A percentile compares a stretch with the other conserved stretches of the same genome.
phyloP scores from a whole-genome alignment of 2,888 invertebrate genomes.

The Himalopsyche japonica region DNA sequence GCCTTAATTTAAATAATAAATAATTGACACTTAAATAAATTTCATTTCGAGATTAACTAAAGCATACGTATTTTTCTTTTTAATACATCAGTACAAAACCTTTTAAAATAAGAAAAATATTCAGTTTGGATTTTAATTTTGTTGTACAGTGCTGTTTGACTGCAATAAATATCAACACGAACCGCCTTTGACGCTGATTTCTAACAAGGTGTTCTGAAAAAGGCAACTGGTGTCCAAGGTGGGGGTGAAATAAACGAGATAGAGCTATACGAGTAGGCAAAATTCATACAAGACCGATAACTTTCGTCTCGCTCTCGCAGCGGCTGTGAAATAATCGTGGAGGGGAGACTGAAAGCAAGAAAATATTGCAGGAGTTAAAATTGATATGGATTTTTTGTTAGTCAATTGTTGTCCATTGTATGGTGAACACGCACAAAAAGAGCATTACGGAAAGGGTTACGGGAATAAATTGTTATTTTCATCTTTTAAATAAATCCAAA shows the following conservation, averaged over 20 bases:
- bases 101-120: too few relatives aligned
- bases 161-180: too few relatives aligned
- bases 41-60: too few relatives aligned
- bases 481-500: not conserved
- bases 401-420: conserved; percentile 53
- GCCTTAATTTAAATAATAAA: too few relatives aligned
- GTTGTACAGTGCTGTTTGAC: too few relatives aligned
- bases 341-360: conserved; percentile 28
- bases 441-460: not conserved
- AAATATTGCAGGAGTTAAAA: conserved; percentile 49
- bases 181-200: not conserved
- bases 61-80: too few relatives aligned
- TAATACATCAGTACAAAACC: too few relatives aligned
- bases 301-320: conserved; percentile 2
- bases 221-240: conserved; percentile 32
- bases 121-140: too few relatives aligned
- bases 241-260: conserved; percentile 25
- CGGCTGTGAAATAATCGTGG: not conserved
- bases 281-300: not conserved
- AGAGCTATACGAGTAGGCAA: not conserved
- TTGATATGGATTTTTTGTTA: conserved; percentile 61
- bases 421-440: conserved; percentile 39
- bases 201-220: conserved; percentile 6
- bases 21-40: too few relatives aligned
- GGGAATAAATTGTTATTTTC: not conserved